Evolutionary conservation across 64 coral and sea anemone genomes (phyloP).

Genomic region (Montipora foliosa): DNA sequence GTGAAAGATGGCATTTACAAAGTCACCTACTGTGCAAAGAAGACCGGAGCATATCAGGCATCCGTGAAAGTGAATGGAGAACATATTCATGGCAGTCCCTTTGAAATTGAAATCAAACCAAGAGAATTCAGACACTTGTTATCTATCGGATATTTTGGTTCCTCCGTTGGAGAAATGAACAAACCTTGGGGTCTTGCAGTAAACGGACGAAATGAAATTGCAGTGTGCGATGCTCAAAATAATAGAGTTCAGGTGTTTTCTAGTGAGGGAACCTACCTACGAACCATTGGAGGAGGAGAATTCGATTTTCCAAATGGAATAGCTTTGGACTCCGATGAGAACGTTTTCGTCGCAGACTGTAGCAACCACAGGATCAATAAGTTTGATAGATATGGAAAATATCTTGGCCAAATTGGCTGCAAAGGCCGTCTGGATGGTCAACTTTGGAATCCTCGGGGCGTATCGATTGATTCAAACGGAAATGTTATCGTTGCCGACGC

Average conservation of each 20-base stretch:
- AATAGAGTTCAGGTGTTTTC: constrained; percentile 38
- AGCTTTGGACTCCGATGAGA: constrained; percentile 17
- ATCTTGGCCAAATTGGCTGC: constrained; percentile 42
- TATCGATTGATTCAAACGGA: constrained; percentile 4
- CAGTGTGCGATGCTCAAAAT: constrained; percentile 19
- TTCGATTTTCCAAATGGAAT: constrained; percentile 22
- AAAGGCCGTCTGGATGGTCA: background rate
- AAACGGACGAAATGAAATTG: constrained; percentile 32
- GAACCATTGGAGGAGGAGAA: constrained; percentile 34
- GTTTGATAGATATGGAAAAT: constrained; percentile 28
- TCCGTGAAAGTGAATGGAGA: constrained; percentile 45
- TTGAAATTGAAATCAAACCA: constrained; percentile 23
- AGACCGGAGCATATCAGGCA: background rate
- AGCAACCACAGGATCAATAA: constrained; percentile 54
- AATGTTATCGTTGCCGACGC: constrained; percentile 40
- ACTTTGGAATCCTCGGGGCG: background rate
- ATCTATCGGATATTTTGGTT: constrained; percentile 25
- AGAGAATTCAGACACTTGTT: constrained; percentile 27
- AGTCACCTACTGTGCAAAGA: constrained; percentile 28
- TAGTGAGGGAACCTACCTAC: background rate
- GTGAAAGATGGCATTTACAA: constrained; percentile 61
- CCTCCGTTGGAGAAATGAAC: background rate
- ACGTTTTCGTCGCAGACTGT: constrained; percentile 4
- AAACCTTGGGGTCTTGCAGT: constrained; percentile 50
- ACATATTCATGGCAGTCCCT: constrained; percentile 57